These are phyloP conservation scores for Synodontis membranacea DNA, from an alignment of 2,113 vertebrate genomes.

Conservation along the genomic window DNA sequence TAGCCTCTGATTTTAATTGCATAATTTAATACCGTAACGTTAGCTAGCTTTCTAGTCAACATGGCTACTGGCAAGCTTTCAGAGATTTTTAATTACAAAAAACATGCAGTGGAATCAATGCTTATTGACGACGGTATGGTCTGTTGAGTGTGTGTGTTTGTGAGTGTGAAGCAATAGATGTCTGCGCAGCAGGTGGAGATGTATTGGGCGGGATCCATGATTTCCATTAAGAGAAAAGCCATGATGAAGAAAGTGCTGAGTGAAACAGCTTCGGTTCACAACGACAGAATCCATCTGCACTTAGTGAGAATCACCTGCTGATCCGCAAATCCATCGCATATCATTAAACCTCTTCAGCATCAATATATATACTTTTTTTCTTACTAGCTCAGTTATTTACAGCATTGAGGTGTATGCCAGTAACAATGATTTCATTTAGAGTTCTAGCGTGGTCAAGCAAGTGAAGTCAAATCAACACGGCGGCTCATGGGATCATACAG, in stretches of 20 bases:
- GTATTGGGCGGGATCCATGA: constrained; percentile 18
- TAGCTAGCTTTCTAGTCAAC: not conserved
- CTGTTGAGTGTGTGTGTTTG: not conserved
- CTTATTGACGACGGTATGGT: not conserved
- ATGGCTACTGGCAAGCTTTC: not conserved
- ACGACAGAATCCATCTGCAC: not conserved
- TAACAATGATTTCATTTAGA: not conserved
- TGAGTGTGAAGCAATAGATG: not conserved
- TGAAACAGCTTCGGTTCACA: constrained; percentile 4
- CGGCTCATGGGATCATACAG: too few relatives aligned
- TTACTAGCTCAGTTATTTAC: not conserved
- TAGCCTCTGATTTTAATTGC: not conserved
- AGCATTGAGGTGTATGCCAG: too few relatives aligned
- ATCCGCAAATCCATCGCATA: constrained; percentile 4
- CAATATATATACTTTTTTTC: not conserved
- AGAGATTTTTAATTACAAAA: not conserved
- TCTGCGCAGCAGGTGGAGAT: not conserved
- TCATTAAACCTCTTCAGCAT: constrained; percentile 13
- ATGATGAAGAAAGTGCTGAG: constrained; percentile 16
- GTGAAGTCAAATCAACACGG: not conserved
- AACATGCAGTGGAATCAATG: not conserved
- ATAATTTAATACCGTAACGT: not conserved
- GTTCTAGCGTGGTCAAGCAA: not conserved
- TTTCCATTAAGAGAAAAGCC: constrained; percentile 33
- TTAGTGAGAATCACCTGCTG: constrained; percentile 12